These are phyloP conservation scores for Orthonyx spaldingii DNA, from an alignment of 2,113 vertebrate genomes.

Conservation along the genomic window DNA sequence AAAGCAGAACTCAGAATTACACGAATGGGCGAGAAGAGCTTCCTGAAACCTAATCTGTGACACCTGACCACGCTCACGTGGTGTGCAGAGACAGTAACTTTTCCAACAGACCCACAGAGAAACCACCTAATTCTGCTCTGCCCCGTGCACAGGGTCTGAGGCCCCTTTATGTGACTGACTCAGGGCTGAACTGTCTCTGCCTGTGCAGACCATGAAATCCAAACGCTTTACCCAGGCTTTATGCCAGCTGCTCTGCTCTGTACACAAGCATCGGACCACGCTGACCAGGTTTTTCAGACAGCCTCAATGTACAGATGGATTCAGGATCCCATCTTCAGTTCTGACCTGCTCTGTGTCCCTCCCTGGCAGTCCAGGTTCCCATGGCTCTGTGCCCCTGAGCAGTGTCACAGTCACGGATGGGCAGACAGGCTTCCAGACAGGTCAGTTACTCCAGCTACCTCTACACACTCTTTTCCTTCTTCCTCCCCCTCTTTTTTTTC, in stretches of 20 bases:
- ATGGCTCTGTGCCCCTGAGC: neutral
- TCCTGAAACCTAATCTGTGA: neutral
- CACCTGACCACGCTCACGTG: rapidly evolving
- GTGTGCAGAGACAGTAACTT: neutral
- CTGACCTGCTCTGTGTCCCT: neutral
- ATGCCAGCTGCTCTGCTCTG: neutral
- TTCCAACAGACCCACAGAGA: neutral
- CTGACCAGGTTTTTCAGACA: neutral
- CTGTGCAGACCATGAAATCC: neutral
- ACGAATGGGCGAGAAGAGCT: neutral
- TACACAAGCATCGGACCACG: too few species aligned
- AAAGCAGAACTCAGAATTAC: neutral
- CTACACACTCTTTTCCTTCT: neutral
- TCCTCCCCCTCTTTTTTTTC: neutral
- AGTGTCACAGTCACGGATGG: rapidly evolving
- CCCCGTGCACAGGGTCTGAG: neutral
- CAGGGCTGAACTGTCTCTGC: neutral
- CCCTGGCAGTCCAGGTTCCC: neutral
- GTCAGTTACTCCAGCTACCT: neutral
- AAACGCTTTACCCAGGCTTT: neutral
- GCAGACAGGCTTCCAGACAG: neutral
- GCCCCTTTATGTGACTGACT: neutral
- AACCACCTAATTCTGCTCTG: neutral
- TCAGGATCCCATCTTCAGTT: neutral
- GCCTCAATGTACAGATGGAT: neutral